A percentile compares a stretch with the other conserved stretches of the same genome.
phyloP scores from a whole-genome alignment of 2,797 vertebrate species.

The Dryobates pubescens region DNA sequence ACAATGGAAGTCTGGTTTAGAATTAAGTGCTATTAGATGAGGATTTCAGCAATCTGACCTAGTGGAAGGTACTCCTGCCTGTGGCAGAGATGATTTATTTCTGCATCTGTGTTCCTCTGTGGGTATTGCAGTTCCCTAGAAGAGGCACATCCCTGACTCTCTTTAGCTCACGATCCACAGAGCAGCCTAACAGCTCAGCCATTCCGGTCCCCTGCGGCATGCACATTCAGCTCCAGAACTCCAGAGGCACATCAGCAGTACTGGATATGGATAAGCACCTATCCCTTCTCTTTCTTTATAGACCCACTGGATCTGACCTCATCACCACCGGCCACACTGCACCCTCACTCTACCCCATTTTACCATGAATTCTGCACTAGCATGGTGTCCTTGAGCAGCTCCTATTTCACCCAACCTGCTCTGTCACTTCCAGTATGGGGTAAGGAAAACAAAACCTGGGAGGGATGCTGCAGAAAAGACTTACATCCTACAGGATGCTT shows the following conservation, averaged over 20 bases:
- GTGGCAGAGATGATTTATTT: not conserved
- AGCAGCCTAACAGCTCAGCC: not conserved
- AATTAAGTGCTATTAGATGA: not conserved
- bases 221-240: not conserved
- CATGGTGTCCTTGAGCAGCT: not conserved
- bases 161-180: not conserved
- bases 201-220: accelerated
- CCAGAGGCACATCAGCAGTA: not conserved
- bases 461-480: not conserved
- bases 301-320: not conserved
- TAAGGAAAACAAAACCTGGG: not conserved
- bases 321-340: not conserved
- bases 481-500: not conserved
- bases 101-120: accelerated
- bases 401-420: not conserved
- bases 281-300: no score
- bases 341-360: not conserved
- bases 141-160: not conserved
- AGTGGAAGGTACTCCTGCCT: not conserved
- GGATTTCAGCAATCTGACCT: not conserved
- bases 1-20: not conserved
- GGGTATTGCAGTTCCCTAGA: not conserved
- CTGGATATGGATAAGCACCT: not conserved
- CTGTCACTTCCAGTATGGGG: not conserved
- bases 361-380: not conserved